Evolutionary conservation across 1,140 invertebrate species (phyloP).

Genomic region (Ptiloglossa arizonensis): DNA sequence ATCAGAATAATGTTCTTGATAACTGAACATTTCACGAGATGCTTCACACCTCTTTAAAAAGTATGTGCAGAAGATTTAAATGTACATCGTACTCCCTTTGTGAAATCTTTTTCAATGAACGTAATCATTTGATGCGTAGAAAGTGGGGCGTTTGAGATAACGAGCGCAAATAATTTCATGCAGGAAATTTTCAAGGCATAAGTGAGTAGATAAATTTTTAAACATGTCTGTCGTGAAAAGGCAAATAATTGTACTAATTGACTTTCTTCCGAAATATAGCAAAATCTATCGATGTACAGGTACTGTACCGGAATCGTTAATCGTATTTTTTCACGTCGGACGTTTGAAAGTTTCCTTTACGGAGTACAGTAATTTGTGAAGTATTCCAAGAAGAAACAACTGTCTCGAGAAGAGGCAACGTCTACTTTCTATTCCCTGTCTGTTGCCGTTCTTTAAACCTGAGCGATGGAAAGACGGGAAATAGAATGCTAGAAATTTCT

Average conservation of each 20-base stretch:
- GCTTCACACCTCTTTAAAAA: too few relatives aligned
- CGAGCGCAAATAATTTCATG: too few relatives aligned
- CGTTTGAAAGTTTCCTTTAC: constrained; percentile 33
- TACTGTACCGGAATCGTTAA: not conserved
- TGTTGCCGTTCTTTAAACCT: constrained; percentile 46
- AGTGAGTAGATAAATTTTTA: too few relatives aligned
- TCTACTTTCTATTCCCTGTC: constrained; percentile 59
- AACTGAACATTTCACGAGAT: too few relatives aligned
- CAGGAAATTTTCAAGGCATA: too few relatives aligned
- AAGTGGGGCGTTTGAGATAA: too few relatives aligned
- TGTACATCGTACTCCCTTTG: too few relatives aligned
- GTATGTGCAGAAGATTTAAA: too few relatives aligned
- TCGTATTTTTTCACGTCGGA: constrained; percentile 41
- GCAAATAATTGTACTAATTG: constrained; percentile 36
- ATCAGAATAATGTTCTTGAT: too few relatives aligned
- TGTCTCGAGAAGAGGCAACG: constrained; percentile 44
- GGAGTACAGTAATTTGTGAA: constrained; percentile 37
- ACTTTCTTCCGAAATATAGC: constrained; percentile 14
- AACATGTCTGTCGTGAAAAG: constrained; percentile 21
- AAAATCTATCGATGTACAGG: not conserved
- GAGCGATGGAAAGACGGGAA: constrained; percentile 39
- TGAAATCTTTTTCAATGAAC: too few relatives aligned
- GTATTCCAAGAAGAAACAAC: constrained; percentile 51
- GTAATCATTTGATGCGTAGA: too few relatives aligned
- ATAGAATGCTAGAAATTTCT: constrained; percentile 26